Evolutionary conservation across 2,113 vertebrate genomes (phyloP), one percentile per base, ranked within the genome.

Genomic region (Nothocercus nigrocapillus): DNA sequence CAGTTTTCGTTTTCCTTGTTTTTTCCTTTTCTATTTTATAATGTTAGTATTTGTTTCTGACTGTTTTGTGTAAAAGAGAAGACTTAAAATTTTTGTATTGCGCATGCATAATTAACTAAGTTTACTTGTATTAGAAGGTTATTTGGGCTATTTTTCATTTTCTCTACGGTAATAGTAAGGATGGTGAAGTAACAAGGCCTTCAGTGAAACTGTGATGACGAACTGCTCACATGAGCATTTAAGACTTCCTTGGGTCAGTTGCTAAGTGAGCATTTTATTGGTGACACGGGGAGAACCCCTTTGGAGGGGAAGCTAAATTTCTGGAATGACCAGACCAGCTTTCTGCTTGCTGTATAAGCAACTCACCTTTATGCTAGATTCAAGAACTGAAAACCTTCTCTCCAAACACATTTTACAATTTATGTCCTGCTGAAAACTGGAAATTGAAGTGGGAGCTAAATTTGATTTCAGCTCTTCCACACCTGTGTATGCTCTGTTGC

Each of bases 371-470:
- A 18, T 73, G 53, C 78, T 87, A 70, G 89, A 76, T 69, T 59
- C 12, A 82, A 93, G 83, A 95, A 76, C 58, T 81, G 82, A 93
- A 85, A 88, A 78, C 44, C 15, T 28, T 38, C 53, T 89, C 49
- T 90, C 66, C 62, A 86, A 89, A 94, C 54, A 30, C 53, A 8
- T 89, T 96, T 89, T 88, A 25, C 85, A 49, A 54, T 62, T 69
- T 56, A 51, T 76, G 82, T 86, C 74, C 85, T 92, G 90, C 92
- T 94, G 85, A 89, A 90, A 93, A 88, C 87, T 86, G 81, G 66
- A 77, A 82, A 76, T 79, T 87, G 84, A 89, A 95, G 53, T 27
- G 27, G 77, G 63, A 94, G 59, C 63, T 94, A 0, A 66, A 22
- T 92, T 82, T 82, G 89, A 74, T 59, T 84, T 63, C 53, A 67